Conservation (phyloP, 1,140 invertebrate genomes). For the Oscheius sp. region DNA sequence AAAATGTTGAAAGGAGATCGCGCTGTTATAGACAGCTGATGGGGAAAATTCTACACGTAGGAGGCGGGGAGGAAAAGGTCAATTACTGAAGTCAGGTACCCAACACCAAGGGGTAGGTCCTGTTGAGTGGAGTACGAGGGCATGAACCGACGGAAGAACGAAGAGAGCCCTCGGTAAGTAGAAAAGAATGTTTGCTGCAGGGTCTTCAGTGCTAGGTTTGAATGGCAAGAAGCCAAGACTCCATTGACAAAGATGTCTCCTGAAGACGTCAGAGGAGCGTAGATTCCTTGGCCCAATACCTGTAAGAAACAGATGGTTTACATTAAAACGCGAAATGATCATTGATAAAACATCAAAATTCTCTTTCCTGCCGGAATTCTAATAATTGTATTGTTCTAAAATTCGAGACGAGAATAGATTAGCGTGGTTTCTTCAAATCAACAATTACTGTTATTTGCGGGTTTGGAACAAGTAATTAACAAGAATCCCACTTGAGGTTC, state of each 20-base stretch:
- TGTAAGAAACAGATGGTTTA: not conserved
- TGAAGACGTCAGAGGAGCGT: slow-evolving; percentile 36
- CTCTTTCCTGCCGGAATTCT: not conserved
- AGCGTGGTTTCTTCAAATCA: not conserved
- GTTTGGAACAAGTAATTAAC: too few relatives aligned
- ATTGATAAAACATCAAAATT: not conserved
- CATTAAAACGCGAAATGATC: not conserved
- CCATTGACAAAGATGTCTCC: slow-evolving; percentile 43
- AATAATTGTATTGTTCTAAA: not conserved
- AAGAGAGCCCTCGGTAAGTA: slow-evolving; percentile 19
- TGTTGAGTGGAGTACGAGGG: not conserved
- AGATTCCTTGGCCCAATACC: slow-evolving; percentile 26
- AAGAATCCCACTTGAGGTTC: too few relatives aligned
- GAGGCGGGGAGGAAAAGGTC: slow-evolving; percentile 33
- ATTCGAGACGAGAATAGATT: not conserved
- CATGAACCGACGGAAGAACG: slow-evolving; percentile 5
- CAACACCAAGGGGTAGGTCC: slow-evolving; percentile 31
- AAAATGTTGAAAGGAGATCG: too few relatives aligned
- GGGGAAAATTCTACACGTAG: slow-evolving; percentile 1
- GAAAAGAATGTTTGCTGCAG: slow-evolving; percentile 40
- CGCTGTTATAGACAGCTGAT: too few relatives aligned
- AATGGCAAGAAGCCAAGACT: slow-evolving; percentile 39
- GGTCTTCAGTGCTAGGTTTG: slow-evolving; percentile 34
- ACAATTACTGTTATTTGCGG: not conserved
- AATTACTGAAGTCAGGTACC: slow-evolving; percentile 27